Evolutionary conservation across 2,797 vertebrate species (phyloP), one percentile per base, ranked within the genome.

Genomic region (Percopsis omiscomaycus): DNA sequence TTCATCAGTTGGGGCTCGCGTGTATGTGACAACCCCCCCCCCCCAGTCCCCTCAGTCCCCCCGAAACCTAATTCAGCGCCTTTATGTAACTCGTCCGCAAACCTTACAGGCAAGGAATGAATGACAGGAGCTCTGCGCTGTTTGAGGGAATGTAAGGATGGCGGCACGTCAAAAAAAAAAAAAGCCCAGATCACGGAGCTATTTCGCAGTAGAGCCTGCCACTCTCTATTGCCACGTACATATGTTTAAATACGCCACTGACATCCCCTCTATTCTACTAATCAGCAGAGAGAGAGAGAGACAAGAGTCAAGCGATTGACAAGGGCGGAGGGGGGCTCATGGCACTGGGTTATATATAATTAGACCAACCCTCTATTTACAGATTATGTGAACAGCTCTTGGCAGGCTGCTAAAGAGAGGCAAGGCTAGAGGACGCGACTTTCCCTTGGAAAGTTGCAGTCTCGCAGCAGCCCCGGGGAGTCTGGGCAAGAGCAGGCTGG

Each of bases 341-440:
- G 52, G 61, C 61, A 42, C 45, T 66, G 32, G 27, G 42, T 74
- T 45, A 48, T 9, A 51, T 51, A 63, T 64, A 72, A 73, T 70
- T 62, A 67, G 42, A 76, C 64, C 50, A 50, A 28, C 13, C 61
- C 57, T 48, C 68, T 65, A 63, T 59, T 76, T 64, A 56, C 64
- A 66, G 12, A 67, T 62, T 42, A 57, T 55, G 45, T 52, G 13
- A 64, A 10, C 51, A 47, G 57, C 22, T 32, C 6, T 54, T 37
- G 52, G 47, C 53, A 61, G 64, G 48, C 42, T 64, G 52, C 52
- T 27, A 53, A 3, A 8, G 51, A 47, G 55, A 15, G 49, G 5
- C 2, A 9, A 46, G 42, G 65, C 50, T 47, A 6, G 55, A 62
- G 59, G 63, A 58, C 32, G 14, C 13, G 32, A 32, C 32, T 59